Evolutionary conservation across 2,888 invertebrate species (phyloP).

Genomic region (Dryomyza anilis): DNA sequence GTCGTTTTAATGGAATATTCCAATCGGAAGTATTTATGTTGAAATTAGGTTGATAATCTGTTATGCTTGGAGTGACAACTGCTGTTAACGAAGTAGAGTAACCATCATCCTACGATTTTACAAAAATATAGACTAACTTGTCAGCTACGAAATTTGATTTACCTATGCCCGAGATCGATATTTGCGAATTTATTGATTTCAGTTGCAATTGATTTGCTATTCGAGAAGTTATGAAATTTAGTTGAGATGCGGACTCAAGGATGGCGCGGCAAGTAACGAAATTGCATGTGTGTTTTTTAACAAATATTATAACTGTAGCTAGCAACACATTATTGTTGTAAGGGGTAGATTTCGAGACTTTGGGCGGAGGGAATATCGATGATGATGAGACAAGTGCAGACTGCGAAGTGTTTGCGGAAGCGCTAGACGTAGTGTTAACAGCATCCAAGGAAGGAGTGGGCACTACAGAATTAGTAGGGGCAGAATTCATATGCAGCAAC

Average conservation of each 20-base stretch:
- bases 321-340: background rate
- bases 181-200: background rate
- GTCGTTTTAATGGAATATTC: slow-evolving; percentile 29
- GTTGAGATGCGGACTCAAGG: too few species aligned
- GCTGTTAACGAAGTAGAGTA: slow-evolving; percentile 24
- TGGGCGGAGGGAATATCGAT: background rate
- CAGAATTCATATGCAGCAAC: slow-evolving; percentile 4
- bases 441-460: background rate
- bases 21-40: slow-evolving; percentile 20
- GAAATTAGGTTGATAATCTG: slow-evolving; percentile 32
- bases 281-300: background rate
- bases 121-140: background rate
- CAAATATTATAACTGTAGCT: too few species aligned
- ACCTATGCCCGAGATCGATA: too few species aligned
- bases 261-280: background rate
- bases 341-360: background rate
- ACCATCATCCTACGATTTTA: background rate
- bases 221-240: too few species aligned
- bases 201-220: background rate
- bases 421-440: too few species aligned
- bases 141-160: background rate
- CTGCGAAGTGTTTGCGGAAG: too few species aligned
- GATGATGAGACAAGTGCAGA: too few species aligned
- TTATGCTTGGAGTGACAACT: slow-evolving; percentile 32
- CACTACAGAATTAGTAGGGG: too few species aligned